Evolutionary conservation across 2,888 invertebrate genomes (phyloP).

Genomic region (Allophyes oxyacanthae): DNA sequence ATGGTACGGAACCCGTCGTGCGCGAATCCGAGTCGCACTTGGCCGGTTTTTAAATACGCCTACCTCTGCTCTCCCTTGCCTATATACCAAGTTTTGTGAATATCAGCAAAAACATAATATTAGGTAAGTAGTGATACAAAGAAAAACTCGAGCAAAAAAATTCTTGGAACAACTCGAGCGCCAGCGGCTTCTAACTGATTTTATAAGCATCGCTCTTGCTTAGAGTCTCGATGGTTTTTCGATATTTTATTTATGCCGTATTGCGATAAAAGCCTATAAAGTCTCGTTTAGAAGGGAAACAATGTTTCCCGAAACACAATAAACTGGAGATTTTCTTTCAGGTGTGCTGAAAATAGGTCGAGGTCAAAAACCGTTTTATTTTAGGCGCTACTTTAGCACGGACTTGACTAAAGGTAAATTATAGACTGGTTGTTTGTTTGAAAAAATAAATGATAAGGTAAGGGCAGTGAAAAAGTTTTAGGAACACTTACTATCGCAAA

Average conservation of each 20-base stretch:
- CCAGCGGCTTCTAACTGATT: constrained; percentile 12
- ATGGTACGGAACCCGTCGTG: no score
- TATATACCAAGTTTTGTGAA: no score
- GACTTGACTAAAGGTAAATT: constrained; percentile 1
- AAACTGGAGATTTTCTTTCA: constrained; percentile 44
- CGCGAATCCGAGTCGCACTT: no score
- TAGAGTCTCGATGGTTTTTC: constrained; percentile 46
- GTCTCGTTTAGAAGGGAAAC: constrained; percentile 39
- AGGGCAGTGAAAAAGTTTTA: constrained; percentile 3
- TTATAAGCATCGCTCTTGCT: constrained; percentile 29
- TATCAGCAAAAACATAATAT: no score
- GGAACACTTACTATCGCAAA: not conserved
- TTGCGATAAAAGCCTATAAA: constrained; percentile 40
- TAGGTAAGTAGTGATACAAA: no score
- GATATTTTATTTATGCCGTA: constrained; percentile 50
- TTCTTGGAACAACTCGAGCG: not conserved
- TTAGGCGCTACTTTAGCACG: constrained; percentile 19
- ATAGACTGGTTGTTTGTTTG: not conserved
- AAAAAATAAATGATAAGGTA: constrained; percentile 3
- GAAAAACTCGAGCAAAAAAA: not conserved
- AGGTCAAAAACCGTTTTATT: constrained; percentile 30
- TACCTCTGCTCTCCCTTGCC: no score
- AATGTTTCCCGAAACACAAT: constrained; percentile 42
- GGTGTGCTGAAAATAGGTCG: constrained; percentile 30
- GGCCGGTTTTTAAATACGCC: no score